Evolutionary conservation across 1,140 invertebrate species (phyloP).

Genomic region (Caenorhabditis tropicalis): DNA sequence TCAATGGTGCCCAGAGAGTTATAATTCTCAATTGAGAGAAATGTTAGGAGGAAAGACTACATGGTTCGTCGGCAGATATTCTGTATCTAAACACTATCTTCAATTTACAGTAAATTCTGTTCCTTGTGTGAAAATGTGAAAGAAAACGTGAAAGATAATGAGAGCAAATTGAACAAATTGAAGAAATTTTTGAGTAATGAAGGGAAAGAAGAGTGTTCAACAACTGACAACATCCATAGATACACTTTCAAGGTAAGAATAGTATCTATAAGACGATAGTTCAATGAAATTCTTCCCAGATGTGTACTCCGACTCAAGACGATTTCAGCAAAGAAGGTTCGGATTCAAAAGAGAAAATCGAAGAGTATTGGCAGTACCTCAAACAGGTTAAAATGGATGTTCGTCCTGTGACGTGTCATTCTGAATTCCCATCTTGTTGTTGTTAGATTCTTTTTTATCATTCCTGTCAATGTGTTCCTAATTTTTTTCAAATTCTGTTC

Average conservation of each 20-base stretch:
- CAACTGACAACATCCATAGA: slow-evolving; percentile 50
- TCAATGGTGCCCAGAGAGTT: slow-evolving; percentile 62
- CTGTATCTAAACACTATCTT: neutral
- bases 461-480: neutral
- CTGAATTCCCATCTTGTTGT: neutral
- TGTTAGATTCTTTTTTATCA: neutral
- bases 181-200: slow-evolving; percentile 57
- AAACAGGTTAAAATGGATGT: slow-evolving; percentile 56
- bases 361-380: slow-evolving; percentile 61
- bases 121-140: slow-evolving; percentile 60
- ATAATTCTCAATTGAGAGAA: slow-evolving; percentile 52
- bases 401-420: slow-evolving; percentile 10
- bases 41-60: slow-evolving; percentile 58
- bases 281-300: slow-evolving; percentile 24
- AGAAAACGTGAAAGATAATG: slow-evolving; percentile 51
- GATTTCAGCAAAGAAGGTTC: slow-evolving; percentile 52
- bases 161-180: slow-evolving; percentile 47
- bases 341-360: slow-evolving; percentile 50
- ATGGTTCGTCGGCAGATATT: neutral
- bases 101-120: slow-evolving; percentile 48
- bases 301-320: slow-evolving; percentile 59
- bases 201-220: slow-evolving; percentile 51
- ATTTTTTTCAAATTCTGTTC: neutral
- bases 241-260: slow-evolving; percentile 55
- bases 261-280: neutral